Conservation (phyloP, 2,113 vertebrate species). For the Carassius auratus region DNA sequence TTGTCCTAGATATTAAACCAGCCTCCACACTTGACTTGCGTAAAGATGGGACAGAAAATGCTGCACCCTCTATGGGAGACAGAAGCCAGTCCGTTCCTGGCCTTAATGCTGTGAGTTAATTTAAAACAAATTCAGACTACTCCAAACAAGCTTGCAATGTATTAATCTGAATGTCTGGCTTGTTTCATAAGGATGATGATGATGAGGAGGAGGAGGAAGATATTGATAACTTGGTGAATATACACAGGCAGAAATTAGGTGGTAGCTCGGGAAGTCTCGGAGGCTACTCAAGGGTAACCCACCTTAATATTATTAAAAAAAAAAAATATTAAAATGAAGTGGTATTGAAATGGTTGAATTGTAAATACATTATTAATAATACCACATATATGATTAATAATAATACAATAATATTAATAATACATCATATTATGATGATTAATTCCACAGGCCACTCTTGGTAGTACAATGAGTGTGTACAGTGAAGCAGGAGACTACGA, state of each 20-base stretch:
- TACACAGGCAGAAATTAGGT: conserved; percentile 83
- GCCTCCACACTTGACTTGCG: conserved; percentile 86
- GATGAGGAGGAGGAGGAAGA: conserved; percentile 92
- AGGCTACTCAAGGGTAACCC: conserved; percentile 81
- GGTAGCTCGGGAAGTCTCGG: conserved; percentile 74
- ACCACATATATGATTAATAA: no score
- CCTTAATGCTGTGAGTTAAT: conserved; percentile 74
- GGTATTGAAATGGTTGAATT: no score
- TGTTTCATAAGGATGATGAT: conserved; percentile 60
- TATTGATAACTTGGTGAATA: conserved; percentile 91
- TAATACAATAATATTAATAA: no score
- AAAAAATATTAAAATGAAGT: no score
- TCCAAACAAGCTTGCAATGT: background rate
- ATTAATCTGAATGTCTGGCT: background rate
- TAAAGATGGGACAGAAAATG: conserved; percentile 60
- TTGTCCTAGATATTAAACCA: conserved; percentile 67
- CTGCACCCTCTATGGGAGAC: conserved; percentile 77
- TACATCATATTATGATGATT: no score
- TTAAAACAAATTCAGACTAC: background rate
- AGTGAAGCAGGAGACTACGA: conserved; percentile 92
- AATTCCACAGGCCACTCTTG: conserved; percentile 81
- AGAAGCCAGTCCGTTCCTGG: conserved; percentile 91
- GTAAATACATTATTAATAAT: no score
- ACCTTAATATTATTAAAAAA: no score
- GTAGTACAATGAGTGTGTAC: conserved; percentile 91